Base-by-base conservation (phyloP, 2,888 invertebrate genomes). In the Oeneis ivallda region DNA sequence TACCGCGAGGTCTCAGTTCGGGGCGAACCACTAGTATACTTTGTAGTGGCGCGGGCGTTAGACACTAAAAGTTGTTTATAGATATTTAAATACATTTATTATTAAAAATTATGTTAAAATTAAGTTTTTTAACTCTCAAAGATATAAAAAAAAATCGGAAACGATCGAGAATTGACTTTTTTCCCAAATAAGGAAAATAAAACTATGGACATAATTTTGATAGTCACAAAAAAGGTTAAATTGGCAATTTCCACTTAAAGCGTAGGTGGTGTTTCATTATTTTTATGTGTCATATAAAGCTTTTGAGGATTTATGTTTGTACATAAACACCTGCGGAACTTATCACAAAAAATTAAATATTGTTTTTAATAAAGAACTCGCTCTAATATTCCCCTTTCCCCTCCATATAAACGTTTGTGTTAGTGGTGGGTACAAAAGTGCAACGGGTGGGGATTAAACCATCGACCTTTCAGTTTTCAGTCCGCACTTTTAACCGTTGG, bases 151-250 rank as follows among this genome's bases (percentile, higher is more conserved):
- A 53, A 17, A 54, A 54, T 54, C 54, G 54, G 54, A 54, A 54
- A 34, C 10, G 17, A 37, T 54, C 10, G 4, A 39, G n/a, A 54
- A 11, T 5, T 10, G 37, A 54, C 9, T 54, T 37, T 39, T 39
- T 54, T 17, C 10, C 54, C 54, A 39, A 54, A 54, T 37, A 54
- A 15, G 37, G 54, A 54, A 37, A 54, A 54, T 37, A 17, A 37
- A 54, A 54, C 34, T 54, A 54, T 54, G 54, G 9, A 54, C 37
- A 54, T 54, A 17, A 54, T 54, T 54, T 54, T 54, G 9, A 39
- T 17, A 37, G 15, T 39, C 34, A 37, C 54, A 54, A 32, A 52
- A n/a, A 52, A 26, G 50, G 11, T 32, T 32, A 32, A 52, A 47
- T 47, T 47, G 8, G 15, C 13, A 32, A 32, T 52, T 32, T 52